Evolutionary conservation across 2,797 vertebrate genomes (phyloP), one percentile per base, ranked within the genome.

Genomic region (Urocyon cinereoargenteus): DNA sequence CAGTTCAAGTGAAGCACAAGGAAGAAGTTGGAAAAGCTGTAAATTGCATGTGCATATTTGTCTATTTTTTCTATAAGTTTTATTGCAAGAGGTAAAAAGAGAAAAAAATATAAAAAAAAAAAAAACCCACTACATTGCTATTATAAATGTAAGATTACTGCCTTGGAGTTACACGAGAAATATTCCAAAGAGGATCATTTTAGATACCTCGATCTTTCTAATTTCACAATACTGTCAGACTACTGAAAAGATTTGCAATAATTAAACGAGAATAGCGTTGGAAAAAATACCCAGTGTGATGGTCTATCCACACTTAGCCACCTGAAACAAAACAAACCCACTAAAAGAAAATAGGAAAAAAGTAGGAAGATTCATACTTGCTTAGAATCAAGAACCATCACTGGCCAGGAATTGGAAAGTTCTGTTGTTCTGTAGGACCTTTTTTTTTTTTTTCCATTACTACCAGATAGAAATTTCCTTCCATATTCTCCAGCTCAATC

Each of bases 11-110:
- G 98, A 99, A 99, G 99, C 99, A 99, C 99, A 99, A 99, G 98
- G 98, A 98, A 99, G 99, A 98, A 97, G 98, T 99, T 99, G 98
- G 99, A 98, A 99, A 98, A 98, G 98, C 98, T 99, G 99, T 99
- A 99, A 98, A 99, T 99, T 99, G 99, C 99, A 99, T 99, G 99
- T 99, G 98, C 99, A 99, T 99, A 98, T 98, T 98, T 99, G 98
- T 99, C 98, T 99, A 99, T 99, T 99, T 99, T 99, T 99, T 99
- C 98, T 99, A 98, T 99, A 99, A 99, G 99, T 99, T 99, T 99
- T 99, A 99, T 99, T 99, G 99, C 98, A 98, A 99, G 98, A 99
- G 98, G 98, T 98, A 97, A 98, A 98, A 98, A 86, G 98, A 97
- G 93, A 94, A 49, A 40, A 95, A 1, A 85, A 94, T 87, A 91